Percentiles rank a stretch among this genome's conserved stretches.
These are phyloP conservation scores for Lepeophtheirus salmonis DNA, from an alignment of 1,140 invertebrate species.

Conservation along the genomic window DNA sequence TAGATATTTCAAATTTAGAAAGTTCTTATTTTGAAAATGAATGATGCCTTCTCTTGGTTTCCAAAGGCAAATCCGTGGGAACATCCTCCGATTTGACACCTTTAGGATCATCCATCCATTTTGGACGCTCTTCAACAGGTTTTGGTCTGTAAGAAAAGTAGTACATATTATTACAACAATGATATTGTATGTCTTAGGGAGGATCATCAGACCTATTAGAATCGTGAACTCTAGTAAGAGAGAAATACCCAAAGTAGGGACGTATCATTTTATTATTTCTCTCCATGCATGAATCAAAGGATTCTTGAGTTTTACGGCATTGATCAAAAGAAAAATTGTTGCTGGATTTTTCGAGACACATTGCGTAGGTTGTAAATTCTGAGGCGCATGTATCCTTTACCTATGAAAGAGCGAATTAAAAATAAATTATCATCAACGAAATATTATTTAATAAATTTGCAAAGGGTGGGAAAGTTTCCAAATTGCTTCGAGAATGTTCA, in stretches of 20 bases:
- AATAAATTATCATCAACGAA: too few relatives aligned
- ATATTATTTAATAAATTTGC: too few relatives aligned
- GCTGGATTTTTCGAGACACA: constrained; percentile 11
- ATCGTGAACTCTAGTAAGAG: neutral
- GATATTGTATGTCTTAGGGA: neutral
- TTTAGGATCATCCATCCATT: neutral
- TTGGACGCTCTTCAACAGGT: neutral
- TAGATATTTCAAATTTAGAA: too few relatives aligned
- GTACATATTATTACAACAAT: neutral
- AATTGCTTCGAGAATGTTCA: neutral
- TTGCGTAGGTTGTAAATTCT: constrained; percentile 15
- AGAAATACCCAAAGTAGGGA: constrained; percentile 1
- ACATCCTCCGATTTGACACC: neutral
- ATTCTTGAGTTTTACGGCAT: constrained; percentile 12
- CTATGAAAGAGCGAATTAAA: neutral
- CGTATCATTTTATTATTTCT: neutral
- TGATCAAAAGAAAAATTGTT: neutral
- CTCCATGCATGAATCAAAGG: neutral
- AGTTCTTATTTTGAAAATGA: neutral
- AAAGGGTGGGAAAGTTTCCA: neutral
- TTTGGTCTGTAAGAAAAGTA: neutral
- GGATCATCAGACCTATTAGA: neutral
- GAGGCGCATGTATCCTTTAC: constrained; percentile 8
- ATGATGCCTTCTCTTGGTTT: neutral
- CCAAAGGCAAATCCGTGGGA: neutral